Evolutionary conservation across 2,797 vertebrate genomes (phyloP).

Genomic region (Channa striata): DNA sequence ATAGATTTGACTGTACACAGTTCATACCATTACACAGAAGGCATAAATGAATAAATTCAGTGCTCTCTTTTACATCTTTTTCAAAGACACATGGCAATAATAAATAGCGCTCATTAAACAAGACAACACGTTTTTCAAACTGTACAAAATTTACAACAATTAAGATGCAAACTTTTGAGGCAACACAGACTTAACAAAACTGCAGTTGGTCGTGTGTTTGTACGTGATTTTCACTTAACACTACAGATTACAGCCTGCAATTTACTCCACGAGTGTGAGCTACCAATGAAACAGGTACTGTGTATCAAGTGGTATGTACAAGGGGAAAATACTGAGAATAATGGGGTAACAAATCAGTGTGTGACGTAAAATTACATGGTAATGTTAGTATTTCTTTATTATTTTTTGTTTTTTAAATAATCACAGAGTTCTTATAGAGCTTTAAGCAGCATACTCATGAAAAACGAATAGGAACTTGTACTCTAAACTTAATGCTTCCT

Average conservation of each 20-base stretch:
- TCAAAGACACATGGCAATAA: conserved; percentile 92
- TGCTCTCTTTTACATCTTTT: conserved; percentile 86
- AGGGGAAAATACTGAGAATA: neutral
- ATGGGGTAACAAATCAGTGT: neutral
- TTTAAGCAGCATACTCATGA: neutral
- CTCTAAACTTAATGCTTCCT: too few species aligned
- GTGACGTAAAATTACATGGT: too few species aligned
- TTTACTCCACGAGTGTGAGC: conserved; percentile 17
- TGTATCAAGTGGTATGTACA: neutral
- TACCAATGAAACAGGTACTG: conserved; percentile 21
- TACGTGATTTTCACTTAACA: conserved; percentile 20
- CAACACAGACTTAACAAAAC: conserved; percentile 75
- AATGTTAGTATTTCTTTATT: too few species aligned
- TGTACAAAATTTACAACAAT: conserved; percentile 97
- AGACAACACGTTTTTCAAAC: conserved; percentile 91
- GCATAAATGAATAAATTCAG: conserved; percentile 91
- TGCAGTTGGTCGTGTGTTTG: conserved; percentile 38
- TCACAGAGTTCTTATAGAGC: neutral
- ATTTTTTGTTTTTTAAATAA: conserved; percentile 11
- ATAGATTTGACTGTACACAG: conserved; percentile 90
- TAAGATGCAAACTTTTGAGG: conserved; percentile 81
- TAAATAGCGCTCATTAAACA: conserved; percentile 92
- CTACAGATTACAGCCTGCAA: conserved; percentile 31
- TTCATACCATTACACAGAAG: conserved; percentile 93
- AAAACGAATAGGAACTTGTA: too few species aligned